Evolutionary conservation across 2,888 invertebrate genomes (phyloP), one percentile per base, ranked within the genome.

Genomic region (Proisotoma minuta): DNA sequence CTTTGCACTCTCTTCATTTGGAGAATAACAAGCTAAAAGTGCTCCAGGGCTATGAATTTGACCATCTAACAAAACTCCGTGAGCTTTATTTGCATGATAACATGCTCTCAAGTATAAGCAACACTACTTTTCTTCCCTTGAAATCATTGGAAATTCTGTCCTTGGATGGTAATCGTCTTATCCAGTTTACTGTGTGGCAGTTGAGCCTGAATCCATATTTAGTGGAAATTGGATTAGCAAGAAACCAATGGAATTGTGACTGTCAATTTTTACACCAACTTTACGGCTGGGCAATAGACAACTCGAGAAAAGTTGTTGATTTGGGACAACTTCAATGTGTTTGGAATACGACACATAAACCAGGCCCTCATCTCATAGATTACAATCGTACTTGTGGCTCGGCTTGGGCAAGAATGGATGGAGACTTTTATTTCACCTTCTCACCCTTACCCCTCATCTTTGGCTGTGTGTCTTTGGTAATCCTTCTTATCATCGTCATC

Each of bases 191-290:
- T 50, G 85, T 92, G 60, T 89, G 89, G 86, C 87, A 85, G 75
- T 82, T 89, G 75, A 81, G 84, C 18, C 81, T 81, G 77, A 87
- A 88, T 76, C 80, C 83, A 20, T 83, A 85, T 71, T 80, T 91
- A 70, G 85, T 83, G 74, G 87, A 89, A 64, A 78, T 93, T 71
- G 86, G 87, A 10, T 82, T 93, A 60, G 88, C 89, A 15, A 85
- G 87, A 74, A 94, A 94, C 78, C 84, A 86, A 66, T 94, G 93
- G 93, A 88, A 89, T 47, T 94, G 94, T 77, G 87, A 90, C 74
- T 94, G 94, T 79, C 87, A 89, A 77, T 92, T 90, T 79, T 82
- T 93, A 75, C 88, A 89, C 78, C 88, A 88, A 75, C 81, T 91
- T 73, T 88, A 90, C 63, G 83, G 86, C 70, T 92, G 90, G 84